Evolutionary conservation across 1,140 invertebrate species (phyloP).

Genomic region (Aphelenchoides fujianensis): DNA sequence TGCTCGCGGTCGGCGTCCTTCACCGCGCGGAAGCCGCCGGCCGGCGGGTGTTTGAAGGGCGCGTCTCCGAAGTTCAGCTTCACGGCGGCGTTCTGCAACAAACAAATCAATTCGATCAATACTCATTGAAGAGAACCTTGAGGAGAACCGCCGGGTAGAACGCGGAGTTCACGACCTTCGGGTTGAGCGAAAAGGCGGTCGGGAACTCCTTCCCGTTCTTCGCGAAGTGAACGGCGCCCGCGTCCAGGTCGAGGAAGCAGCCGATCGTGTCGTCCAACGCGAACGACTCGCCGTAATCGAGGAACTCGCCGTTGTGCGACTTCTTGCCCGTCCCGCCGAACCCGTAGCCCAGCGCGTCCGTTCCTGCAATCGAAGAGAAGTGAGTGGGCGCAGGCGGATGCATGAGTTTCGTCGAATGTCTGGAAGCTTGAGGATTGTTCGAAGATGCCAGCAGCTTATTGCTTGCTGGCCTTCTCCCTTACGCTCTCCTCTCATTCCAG

Average conservation of each 20-base stretch:
- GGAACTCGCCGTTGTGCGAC: conserved; percentile 88
- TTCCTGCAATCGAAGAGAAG: conserved; percentile 69
- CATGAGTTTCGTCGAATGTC: no score
- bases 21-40: conserved; percentile 46
- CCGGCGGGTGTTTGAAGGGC: conserved; percentile 76
- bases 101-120: conserved; percentile 37
- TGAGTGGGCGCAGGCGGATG: neutral
- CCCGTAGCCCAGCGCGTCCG: conserved; percentile 83
- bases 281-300: conserved; percentile 88
- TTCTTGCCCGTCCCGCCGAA: conserved; percentile 99
- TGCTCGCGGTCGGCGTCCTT: no score
- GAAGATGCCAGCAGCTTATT: no score
- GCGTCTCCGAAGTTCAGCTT: conserved; percentile 88
- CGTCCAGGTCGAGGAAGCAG: conserved; percentile 81
- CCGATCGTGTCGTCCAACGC: conserved; percentile 91
- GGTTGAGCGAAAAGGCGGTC: conserved; percentile 77
- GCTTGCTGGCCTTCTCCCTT: no score
- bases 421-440: no score
- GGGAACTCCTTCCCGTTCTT: conserved; percentile 89
- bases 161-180: conserved; percentile 71
- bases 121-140: conserved; percentile 68
- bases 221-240: conserved; percentile 76
- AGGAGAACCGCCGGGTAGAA: conserved; percentile 90
- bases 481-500: no score
- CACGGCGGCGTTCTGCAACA: conserved; percentile 97